Base-by-base conservation (phyloP, 2,888 invertebrate genomes). In the Coenonympha glycerion region DNA sequence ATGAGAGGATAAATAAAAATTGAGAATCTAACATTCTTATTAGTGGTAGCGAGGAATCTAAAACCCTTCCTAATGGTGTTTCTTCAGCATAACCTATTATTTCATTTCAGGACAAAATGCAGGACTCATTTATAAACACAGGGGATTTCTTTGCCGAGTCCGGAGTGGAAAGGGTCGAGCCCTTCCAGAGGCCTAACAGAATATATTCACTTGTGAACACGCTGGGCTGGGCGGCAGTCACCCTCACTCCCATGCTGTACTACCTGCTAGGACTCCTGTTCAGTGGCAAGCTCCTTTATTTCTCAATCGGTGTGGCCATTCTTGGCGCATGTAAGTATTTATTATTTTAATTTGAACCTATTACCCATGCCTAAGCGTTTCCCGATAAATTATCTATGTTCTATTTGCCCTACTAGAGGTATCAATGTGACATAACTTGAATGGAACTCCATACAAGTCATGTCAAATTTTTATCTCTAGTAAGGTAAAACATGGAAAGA, bases 131-230 rank as follows among this genome's bases (percentile, higher is more conserved):
- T 69, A 60, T 89, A 13, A 88, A 91, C 66, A 92, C 92, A 2
- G 95, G 95, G 9, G 92, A 94, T 73, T 95, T 94, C 76, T 95
- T 95, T 74, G 80, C 89, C 44, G 91, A 91, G 36, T 94, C 94
- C 3, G 95, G 93, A 3, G 89, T 93, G 4, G 86, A 90, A 58
- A 88, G 90, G 64, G 81, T 91, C 16, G 89, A 90, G 39, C 80
- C 88, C 1, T 90, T 92, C 61, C 76, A 79, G 42, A 66, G 90
- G 18, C 73, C 88, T 6, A 90, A 91, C 26, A 89, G 94, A 41
- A 76, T 89, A 24, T 91, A 90, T 69, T 90, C 93, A 0, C 76
- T 95, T 22, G 49, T 95, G 8, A 95, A 95, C 73, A 91, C 92
- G 22, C 65, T 90, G 2, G 86, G 89, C 49, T 96, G 96, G 96